Percentiles rank a stretch among this genome's conserved stretches.
phyloP scores from a whole-genome alignment of 2,113 vertebrate species.

The Crotalus tigris region DNA sequence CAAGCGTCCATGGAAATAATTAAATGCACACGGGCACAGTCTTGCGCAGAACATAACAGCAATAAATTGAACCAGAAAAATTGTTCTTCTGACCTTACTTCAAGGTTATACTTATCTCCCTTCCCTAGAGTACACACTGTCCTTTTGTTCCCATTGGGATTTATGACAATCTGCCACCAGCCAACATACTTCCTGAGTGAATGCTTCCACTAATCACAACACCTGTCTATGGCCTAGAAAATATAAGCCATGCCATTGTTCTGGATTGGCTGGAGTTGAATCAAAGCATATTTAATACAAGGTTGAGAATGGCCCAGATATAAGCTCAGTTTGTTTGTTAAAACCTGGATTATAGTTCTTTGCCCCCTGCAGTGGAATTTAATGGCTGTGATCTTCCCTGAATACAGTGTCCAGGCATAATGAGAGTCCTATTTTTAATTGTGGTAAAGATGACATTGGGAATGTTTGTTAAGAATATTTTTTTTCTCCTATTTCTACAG shows the following conservation, averaged over 20 bases:
- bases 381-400: not conserved
- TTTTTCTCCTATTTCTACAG: not conserved
- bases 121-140: not conserved
- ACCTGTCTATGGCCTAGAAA: not conserved
- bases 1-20: not conserved
- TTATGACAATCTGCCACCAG: conserved; percentile 5
- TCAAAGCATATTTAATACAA: not conserved
- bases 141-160: not conserved
- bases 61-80: not conserved
- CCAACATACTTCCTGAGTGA: not conserved
- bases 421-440: not conserved
- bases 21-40: not conserved
- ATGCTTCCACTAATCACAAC: not conserved
- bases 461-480: not conserved
- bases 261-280: conserved; percentile 1
- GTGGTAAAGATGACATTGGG: not conserved
- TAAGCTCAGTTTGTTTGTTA: not conserved
- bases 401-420: not conserved
- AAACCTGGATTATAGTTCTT: not conserved
- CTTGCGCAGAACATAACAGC: not conserved
- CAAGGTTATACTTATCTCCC: not conserved
- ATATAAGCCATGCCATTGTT: not conserved
- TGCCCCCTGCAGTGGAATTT: not conserved
- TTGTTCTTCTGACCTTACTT: not conserved
- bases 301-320: not conserved